Base-by-base conservation (phyloP, 2,888 invertebrate genomes). In the Sinodicranocentrus sp. region DNA sequence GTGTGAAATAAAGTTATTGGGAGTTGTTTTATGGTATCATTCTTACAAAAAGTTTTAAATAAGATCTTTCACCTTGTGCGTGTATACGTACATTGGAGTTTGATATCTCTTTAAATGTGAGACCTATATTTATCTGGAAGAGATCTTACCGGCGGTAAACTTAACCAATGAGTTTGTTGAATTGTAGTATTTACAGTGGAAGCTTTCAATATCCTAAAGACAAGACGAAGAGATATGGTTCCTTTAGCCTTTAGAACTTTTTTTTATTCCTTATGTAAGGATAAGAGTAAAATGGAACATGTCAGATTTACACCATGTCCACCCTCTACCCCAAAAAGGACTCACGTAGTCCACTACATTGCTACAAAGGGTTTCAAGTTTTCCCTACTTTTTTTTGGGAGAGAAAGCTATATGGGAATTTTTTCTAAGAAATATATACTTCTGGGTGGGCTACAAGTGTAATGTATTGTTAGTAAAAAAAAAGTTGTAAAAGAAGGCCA, bases 281-380 rank as follows among this genome's bases (percentile, higher is more conserved):
- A 52, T 13, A 23, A 21, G 57, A 21, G 57, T 57, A 54, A 70
- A 79, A 79, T 71, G 67, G 79, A 63, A 79, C 19, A 63, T 79
- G 79, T 79, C 79, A 79, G 79, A 79, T 79, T 79, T 79, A 43
- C 71, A 71, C 57, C 71, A 68, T 79, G 79, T 79, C 79, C 79
- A 79, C 71, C 79, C 79, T n/a, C n/a, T n/a, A n/a, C n/a, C n/a
- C n/a, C n/a, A n/a, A n/a, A n/a, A n/a, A n/a, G n/a, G n/a, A n/a
- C n/a, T n/a, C n/a, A n/a, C n/a, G n/a, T n/a, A n/a, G n/a, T n/a
- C n/a, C n/a, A n/a, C n/a, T n/a, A n/a, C n/a, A n/a, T n/a, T n/a
- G n/a, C n/a, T n/a, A n/a, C n/a, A n/a, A n/a, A n/a, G n/a, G n/a
- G n/a, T n/a, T n/a, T n/a, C n/a, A n/a, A n/a, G n/a, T n/a, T n/a